These are phyloP conservation scores for Leptobrachium leishanense DNA, from an alignment of 2,113 vertebrate species.

Conservation along the genomic window DNA sequence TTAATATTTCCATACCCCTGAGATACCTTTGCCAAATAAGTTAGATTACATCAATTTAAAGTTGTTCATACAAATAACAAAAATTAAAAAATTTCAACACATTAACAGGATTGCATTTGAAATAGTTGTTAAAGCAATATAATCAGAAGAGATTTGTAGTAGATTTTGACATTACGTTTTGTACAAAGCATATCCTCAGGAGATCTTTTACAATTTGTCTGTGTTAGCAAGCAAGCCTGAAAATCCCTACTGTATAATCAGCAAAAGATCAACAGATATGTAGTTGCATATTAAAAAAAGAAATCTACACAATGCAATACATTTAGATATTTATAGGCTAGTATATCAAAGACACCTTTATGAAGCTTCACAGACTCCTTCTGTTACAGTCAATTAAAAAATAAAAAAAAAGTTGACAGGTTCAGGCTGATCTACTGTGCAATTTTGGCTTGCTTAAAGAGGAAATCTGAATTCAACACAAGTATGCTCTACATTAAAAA, in stretches of 20 bases:
- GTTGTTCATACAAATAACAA: no score
- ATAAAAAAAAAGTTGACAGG: not conserved
- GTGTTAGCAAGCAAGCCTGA: not conserved
- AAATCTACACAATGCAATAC: not conserved
- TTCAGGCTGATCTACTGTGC: no score
- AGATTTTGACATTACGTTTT: not conserved
- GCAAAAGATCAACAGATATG: not conserved
- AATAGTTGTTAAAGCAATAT: no score
- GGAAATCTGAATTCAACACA: no score
- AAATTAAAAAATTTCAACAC: no score
- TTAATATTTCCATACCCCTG: no score
- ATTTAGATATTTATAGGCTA: constrained; percentile 5
- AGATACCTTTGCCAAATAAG: no score
- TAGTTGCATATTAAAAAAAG: not conserved
- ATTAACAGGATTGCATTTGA: no score
- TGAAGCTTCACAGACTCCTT: not conserved
- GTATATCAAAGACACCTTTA: constrained; percentile 2
- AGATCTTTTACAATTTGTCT: not conserved
- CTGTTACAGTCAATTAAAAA: not conserved
- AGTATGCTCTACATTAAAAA: no score
- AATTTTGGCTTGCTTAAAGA: no score
- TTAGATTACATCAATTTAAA: no score
- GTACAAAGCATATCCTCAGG: not conserved
- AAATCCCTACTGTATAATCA: constrained; percentile 12
- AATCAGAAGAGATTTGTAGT: no score